Base-by-base conservation (phyloP, 2,113 vertebrate genomes). In the Pteropus alecto region DNA sequence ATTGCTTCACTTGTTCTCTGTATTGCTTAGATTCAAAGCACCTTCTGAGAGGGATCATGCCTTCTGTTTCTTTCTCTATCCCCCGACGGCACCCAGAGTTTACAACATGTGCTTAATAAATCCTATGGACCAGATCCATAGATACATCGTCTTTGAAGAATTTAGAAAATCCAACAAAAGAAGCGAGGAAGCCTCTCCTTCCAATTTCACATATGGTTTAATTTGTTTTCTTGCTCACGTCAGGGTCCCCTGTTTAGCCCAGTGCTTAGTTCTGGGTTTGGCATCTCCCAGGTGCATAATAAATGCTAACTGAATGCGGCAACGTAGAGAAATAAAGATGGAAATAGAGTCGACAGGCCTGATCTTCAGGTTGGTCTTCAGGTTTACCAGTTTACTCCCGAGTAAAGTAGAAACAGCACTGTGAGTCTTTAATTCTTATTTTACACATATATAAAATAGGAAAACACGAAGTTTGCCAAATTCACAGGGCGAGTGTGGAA, bases 1-100 rank as follows among this genome's bases (percentile, higher is more conserved):
- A 84, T 82, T 46, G 73, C 65, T 96, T 91, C 56, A 51, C 43
- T 83, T 63, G n/a, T 61, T 96, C 68, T 68, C 77, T 63, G 22
- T 28, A 71, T 58, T 61, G 71, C 67, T 87, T 88, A 88, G 2
- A 82, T 71, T 81, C 92, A 90, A 94, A 78, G 89, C 2, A 46
- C 26, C 92, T 83, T 85, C 67, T 86, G n/a, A 41, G 61, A 81
- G 35, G 54, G 87, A 73, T 30, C 8, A 60, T 56, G 15, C 21
- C 67, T 87, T 93, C 65, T 86, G 54, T n/a, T 78, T 91, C 38
- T 71, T 77, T 43, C 24, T 67, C 61, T 74, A 5, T 6, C 24
- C 28, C 21, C 28, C 28, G 21, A 19, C 51, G 77, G 65, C 18
- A 71, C 33, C 67, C 61, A 58, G 70, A 82, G 35, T 78, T 97